Base-by-base conservation (phyloP, 2,113 vertebrate species). In the Danionella cerebrum region DNA sequence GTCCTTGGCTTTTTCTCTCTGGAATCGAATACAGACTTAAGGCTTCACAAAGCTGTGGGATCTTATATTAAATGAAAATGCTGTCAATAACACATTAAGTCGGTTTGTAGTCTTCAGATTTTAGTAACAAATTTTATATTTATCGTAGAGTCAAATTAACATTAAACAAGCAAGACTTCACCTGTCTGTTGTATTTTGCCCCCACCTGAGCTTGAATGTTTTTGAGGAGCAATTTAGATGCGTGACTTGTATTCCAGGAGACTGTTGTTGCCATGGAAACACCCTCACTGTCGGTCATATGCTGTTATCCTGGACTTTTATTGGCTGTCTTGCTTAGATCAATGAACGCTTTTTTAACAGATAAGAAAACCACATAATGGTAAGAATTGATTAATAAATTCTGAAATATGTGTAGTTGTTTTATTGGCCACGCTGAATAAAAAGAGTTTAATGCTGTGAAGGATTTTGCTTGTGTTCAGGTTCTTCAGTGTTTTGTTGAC, bases 211-310 rank as follows among this genome's bases (percentile, higher is more conserved):
- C 48, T 14, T 21, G 25, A 4, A 11, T 74, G 62, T 80, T 72
- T 74, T 66, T 72, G 65, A 67, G 41, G 84, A 84, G 86, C 85
- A 89, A 89, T 93, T 93, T 90, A 89, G 87, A 92, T 92, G 90
- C 91, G 88, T 90, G 87, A 89, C 90, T 81, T 90, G 90, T 90
- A 87, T 90, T 89, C 87, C 88, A 83, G 90, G 89, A 91, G 90
- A 90, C 88, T 85, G 88, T 82, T 80, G 90, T 93, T 93, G 86
- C 91, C 88, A 93, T 91, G 87, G 90, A 83, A 93, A 93, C 91
- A 86, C 84, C 65, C 44, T 72, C 67, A 67, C 64, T 83, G 84
- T 83, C 77, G 88, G 90, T 93, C 90, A 91, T 85, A 83, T 84
- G 87, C 84, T 83, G 78, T 79, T 86, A n/a, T 82, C 85, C 80